Evolutionary conservation across 2,113 vertebrate genomes (phyloP), one percentile per base, ranked within the genome.

Genomic region (Cyanistes caeruleus): DNA sequence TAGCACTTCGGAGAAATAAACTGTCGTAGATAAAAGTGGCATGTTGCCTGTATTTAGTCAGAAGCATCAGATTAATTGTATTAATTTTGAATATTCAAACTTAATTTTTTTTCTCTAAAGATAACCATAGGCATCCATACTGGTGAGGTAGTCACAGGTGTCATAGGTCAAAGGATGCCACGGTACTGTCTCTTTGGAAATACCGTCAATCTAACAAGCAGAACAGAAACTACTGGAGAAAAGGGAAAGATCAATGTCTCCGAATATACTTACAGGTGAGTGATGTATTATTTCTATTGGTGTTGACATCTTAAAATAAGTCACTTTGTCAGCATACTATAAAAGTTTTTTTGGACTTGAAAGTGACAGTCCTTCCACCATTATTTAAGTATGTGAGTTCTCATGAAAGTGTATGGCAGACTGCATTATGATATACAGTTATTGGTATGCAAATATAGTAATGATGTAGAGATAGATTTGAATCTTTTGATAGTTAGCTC

Each of bases 111-210:
- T 56, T 94, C 51, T 95, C 62, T 62, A 23, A 94, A 99, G 99
- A 99, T 99, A 93, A 99, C 99, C 8, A 99, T 99, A 87, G 99
- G 99, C 55, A 99, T 99, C 92, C 99, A 99, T 86, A 99, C 99
- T 15, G 99, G 99, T 84, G 99, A 99, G 92, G 99, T 99, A 44
- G 99, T 99, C 93, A 99, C 99, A 2, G 99, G 99, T 51, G 99
- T 99, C 93, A 99, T 99, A 73, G 99, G 99, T 37, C 99, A 99
- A 96, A 98, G 99, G 95, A 99, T 99, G 99, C 99, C 99, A 48
- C 99, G 99, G 51, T 99, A 99, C 78, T 99, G 99, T 94, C 98
- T 99, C 65, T 99, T 99, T 94, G 99, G 99, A 95, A 99, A 99
- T 89, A 99, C 99, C 0, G 99, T 99, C 95, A 99, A 99, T 97